Conservation (phyloP, 2,888 invertebrate species). For the Acleris holmiana region DNA sequence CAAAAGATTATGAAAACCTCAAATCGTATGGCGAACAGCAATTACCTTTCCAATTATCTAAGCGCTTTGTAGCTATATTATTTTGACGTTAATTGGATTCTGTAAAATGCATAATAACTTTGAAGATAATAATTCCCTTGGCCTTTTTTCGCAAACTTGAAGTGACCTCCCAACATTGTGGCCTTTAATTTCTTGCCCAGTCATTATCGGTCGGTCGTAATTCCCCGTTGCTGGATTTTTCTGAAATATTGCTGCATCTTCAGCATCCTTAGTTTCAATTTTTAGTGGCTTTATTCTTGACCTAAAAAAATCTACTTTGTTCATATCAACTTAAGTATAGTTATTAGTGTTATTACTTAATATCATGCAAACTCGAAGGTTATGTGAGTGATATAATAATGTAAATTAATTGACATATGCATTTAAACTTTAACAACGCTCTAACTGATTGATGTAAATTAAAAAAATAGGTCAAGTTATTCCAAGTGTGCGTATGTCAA, state of each 20-base stretch:
- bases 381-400: slow-evolving; percentile 7
- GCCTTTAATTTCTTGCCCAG: slow-evolving; percentile 22
- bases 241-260: slow-evolving; percentile 10
- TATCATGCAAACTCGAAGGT: slow-evolving; percentile 4
- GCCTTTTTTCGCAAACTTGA: slow-evolving; percentile 11
- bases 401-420: background rate
- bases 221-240: slow-evolving; percentile 12
- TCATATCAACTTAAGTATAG: too few relatives aligned
- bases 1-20: slow-evolving; percentile 4
- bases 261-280: slow-evolving; percentile 1
- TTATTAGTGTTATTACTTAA: too few relatives aligned
- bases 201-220: slow-evolving; percentile 14
- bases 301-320: background rate
- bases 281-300: background rate
- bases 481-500: slow-evolving; percentile 35
- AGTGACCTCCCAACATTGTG: background rate
- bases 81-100: slow-evolving; percentile 4
- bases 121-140: background rate
- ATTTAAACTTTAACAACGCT: background rate
- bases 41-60: background rate
- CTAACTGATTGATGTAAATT: slow-evolving; percentile 6
- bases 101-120: slow-evolving; percentile 1
- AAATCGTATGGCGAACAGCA: background rate
- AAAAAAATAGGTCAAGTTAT: slow-evolving; percentile 26
- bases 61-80: background rate